These are phyloP conservation scores for Rhagologus leucostigma DNA, from an alignment of 2,113 vertebrate species.

Conservation along the genomic window DNA sequence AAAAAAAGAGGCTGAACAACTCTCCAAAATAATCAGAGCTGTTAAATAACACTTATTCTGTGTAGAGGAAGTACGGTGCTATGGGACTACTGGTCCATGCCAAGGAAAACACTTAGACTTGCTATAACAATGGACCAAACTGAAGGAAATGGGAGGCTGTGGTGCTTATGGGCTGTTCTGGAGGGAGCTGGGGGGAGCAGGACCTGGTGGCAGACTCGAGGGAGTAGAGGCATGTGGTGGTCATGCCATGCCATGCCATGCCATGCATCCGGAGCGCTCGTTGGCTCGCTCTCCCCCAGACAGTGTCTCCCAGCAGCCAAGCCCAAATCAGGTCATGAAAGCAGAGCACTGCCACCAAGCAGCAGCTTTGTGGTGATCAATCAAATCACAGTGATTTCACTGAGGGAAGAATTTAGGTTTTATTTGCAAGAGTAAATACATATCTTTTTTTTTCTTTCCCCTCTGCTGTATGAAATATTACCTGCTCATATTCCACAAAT, in stretches of 20 bases:
- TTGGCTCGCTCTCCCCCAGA: fast-evolving
- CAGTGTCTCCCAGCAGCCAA: neutral
- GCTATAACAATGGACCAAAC: constrained; percentile 44
- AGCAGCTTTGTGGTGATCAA: neutral
- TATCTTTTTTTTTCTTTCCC: neutral
- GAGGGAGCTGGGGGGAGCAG: neutral
- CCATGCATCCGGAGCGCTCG: fast-evolving
- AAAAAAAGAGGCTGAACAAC: constrained; percentile 26
- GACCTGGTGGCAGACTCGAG: fast-evolving
- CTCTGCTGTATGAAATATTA: neutral
- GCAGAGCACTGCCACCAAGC: neutral
- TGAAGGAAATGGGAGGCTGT: constrained; percentile 19
- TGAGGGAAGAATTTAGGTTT: neutral
- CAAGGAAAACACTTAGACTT: constrained; percentile 69
- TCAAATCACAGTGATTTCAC: neutral
- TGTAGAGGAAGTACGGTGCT: constrained; percentile 57
- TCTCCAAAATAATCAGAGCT: constrained; percentile 70
- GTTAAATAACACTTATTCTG: constrained; percentile 60
- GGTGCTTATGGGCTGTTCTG: neutral
- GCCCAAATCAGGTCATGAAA: neutral
- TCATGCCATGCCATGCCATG: fast-evolving
- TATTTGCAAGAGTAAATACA: neutral
- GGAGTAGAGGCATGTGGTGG: fast-evolving
- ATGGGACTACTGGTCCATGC: neutral
- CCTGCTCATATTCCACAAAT: neutral